These are phyloP conservation scores for Mus pahari DNA, from an alignment of 2,113 vertebrate species.

Conservation along the genomic window DNA sequence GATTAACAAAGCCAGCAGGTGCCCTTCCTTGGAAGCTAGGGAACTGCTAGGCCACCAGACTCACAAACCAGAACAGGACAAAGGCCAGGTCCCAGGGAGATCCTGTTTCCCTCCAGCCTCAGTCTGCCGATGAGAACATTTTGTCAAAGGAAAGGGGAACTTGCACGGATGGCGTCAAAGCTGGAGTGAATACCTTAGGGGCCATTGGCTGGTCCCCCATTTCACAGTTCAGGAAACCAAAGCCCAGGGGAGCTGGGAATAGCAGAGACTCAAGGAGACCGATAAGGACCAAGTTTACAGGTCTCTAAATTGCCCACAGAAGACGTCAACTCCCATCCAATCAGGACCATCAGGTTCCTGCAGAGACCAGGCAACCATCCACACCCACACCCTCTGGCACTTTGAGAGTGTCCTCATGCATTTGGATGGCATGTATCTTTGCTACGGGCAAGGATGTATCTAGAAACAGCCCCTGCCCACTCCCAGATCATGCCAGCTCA, in stretches of 20 bases:
- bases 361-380: background rate
- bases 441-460: background rate
- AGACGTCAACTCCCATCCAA: background rate
- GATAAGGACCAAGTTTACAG: background rate
- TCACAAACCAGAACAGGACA: background rate
- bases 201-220: background rate
- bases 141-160: background rate
- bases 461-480: background rate
- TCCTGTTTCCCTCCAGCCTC: background rate
- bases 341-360: background rate
- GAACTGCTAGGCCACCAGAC: background rate
- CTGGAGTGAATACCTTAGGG: background rate
- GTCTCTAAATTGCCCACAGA: background rate
- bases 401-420: too few relatives aligned
- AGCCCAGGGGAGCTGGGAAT: background rate
- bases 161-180: background rate
- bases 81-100: background rate
- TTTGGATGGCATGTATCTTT: background rate
- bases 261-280: background rate
- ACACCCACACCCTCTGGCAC: background rate
- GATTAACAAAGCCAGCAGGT: rapidly evolving
- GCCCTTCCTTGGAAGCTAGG: background rate
- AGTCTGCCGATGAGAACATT: background rate
- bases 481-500: background rate
- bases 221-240: background rate